Conservation (phyloP, 2,888 invertebrate genomes). For the Caenorhabditis sp. region DNA sequence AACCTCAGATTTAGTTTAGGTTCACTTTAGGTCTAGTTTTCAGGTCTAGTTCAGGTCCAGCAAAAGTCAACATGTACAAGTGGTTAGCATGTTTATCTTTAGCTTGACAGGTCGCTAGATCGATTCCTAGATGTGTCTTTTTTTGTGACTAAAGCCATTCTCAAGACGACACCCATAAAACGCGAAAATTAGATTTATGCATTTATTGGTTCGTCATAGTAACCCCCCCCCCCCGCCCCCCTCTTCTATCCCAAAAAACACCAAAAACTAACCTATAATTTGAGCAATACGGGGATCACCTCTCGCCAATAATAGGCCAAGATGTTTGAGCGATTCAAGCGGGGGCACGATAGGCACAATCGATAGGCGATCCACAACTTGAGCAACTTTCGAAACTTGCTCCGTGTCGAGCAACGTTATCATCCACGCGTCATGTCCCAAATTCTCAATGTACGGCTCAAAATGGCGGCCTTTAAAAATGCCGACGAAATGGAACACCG, state of each 20-base stretch:
- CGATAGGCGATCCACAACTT: constrained; percentile 61
- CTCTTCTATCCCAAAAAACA: constrained; percentile 1
- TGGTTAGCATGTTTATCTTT: too few species aligned
- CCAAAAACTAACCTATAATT: constrained; percentile 32
- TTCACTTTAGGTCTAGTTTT: too few species aligned
- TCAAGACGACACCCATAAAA: too few species aligned
- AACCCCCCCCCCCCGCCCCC: too few species aligned
- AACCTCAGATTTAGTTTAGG: too few species aligned
- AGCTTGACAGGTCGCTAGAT: too few species aligned
- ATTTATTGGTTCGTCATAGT: too few species aligned
- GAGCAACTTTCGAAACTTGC: constrained; percentile 48
- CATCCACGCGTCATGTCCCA: constrained; percentile 66
- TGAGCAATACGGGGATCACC: constrained; percentile 31
- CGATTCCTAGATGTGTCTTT: too few species aligned
- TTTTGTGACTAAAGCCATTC: too few species aligned
- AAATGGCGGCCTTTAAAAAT: constrained; percentile 54
- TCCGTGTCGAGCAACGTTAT: constrained; percentile 55
- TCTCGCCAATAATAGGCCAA: constrained; percentile 55
- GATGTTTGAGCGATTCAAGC: constrained; percentile 64
- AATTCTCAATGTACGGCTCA: constrained; percentile 53
- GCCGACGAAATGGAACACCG: constrained; percentile 58
- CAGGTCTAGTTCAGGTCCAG: too few species aligned
- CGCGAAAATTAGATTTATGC: too few species aligned
- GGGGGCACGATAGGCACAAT: constrained; percentile 70
- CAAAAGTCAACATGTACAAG: too few species aligned